Base-by-base conservation (phyloP, 1,140 invertebrate genomes). In the Trachymyrmex septentrionalis region DNA sequence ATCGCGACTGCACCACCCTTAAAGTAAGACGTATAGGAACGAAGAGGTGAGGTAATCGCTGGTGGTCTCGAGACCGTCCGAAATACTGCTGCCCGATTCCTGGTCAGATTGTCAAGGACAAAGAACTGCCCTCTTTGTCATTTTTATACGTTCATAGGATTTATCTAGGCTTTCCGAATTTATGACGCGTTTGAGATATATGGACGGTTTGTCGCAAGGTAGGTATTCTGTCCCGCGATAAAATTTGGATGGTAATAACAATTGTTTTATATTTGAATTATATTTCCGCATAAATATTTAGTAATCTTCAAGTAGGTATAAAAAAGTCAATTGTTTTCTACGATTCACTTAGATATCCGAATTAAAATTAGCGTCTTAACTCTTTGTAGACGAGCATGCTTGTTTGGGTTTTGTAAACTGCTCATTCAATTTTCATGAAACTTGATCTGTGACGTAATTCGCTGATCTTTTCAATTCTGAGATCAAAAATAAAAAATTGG, bases 21-120 rank as follows among this genome's bases (percentile, higher is more conserved):
- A 72, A 77, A 90, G 77, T 50, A 87, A 87, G 89, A 88, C 50
- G 61, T 73, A 82, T 82, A 76, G 86, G 21, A 27, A 67, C 44
- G 66, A 61, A 63, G 81, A 85, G 55, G 57, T 50, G 55, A 85
- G 50, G 61, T 86, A 61, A 82, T 87, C 81, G 69, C 24, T 48
- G 38, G 48, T 61, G 38, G 76, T 53, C 63, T 24, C 63, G 77
- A 50, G 24, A 30, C 27, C 38, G 53, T 59, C 16, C 14, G 7
- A 61, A 73, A 73, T 73, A 44, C 30, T 24, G 24, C 30, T 21
- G 12, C 19, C 14, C 67, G 55, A 61, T 73, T 82, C 9, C 38
- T 75, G 69, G 14, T 48, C 34, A 53, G 63, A 67, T 67, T 21
- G 21, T 34, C 38, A 44, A 9, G 67, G 53, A 72, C 67, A 57